Evolutionary conservation across 2,797 vertebrate species (phyloP).

Genomic region (Mycteria americana): DNA sequence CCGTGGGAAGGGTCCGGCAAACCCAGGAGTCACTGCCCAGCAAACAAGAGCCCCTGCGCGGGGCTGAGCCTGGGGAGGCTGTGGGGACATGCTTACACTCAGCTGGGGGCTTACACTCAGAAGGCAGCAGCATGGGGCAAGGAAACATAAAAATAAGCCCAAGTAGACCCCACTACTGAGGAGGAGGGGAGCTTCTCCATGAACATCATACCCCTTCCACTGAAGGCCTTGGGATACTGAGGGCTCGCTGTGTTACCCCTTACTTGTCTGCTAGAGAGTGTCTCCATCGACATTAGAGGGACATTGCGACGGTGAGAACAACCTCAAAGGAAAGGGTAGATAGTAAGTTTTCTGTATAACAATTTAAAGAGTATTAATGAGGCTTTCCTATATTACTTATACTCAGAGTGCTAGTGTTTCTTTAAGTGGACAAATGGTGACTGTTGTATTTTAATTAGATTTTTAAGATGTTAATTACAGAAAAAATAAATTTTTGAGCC

Average conservation of each 20-base stretch:
- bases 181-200: not conserved
- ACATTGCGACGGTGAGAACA: not conserved
- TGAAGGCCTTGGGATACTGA: not conserved
- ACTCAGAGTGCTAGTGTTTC: not conserved
- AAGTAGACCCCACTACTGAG: not conserved
- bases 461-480: not conserved
- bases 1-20: not conserved
- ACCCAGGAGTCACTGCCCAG: fast-evolving
- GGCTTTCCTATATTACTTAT: not conserved
- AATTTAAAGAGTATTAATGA: not conserved
- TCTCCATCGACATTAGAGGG: not conserved
- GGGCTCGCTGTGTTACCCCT: not conserved
- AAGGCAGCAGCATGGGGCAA: not conserved
- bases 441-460: not conserved
- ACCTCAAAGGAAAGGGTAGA: not conserved
- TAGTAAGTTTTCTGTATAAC: not conserved
- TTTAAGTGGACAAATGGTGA: not conserved
- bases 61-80: not conserved
- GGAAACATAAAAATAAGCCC: not conserved
- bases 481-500: not conserved
- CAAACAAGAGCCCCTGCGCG: not conserved
- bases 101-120: not conserved
- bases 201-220: not conserved
- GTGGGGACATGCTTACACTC: not conserved
- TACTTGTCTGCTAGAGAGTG: not conserved